These are phyloP conservation scores for Lottia scabra DNA, from an alignment of 2,888 invertebrate genomes.

Conservation along the genomic window DNA sequence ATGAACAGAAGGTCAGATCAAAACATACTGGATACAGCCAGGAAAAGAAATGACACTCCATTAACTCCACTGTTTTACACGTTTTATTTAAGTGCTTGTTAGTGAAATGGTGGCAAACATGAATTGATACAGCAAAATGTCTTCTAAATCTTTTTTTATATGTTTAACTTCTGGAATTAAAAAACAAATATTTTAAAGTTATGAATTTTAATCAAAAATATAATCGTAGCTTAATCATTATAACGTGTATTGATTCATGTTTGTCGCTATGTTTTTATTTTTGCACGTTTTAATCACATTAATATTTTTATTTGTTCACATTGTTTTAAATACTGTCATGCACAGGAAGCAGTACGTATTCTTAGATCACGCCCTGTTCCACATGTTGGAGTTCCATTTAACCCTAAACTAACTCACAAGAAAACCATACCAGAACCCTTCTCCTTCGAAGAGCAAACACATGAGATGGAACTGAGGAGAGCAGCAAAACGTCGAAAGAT, in stretches of 20 bases:
- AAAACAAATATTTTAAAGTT: no score
- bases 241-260: no score
- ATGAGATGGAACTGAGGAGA: slow-evolving; percentile 73
- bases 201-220: no score
- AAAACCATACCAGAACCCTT: slow-evolving; percentile 73
- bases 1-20: slow-evolving; percentile 67
- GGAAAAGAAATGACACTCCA: neutral
- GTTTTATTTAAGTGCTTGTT: neutral
- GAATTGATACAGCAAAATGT: neutral
- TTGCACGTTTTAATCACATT: no score
- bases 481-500: slow-evolving; percentile 75
- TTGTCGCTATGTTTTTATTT: no score
- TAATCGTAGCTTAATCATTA: no score
- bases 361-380: slow-evolving; percentile 42
- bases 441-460: slow-evolving; percentile 79
- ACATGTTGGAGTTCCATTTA: slow-evolving; percentile 58
- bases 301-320: neutral
- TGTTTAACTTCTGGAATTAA: neutral
- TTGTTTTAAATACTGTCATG: neutral
- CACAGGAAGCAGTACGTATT: neutral
- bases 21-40: neutral
- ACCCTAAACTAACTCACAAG: slow-evolving; percentile 56
- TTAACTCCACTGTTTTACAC: neutral
- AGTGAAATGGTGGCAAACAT: neutral
- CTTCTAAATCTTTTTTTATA: no score